Conservation (phyloP, 2,888 invertebrate genomes). For the Lithophane socia region DNA sequence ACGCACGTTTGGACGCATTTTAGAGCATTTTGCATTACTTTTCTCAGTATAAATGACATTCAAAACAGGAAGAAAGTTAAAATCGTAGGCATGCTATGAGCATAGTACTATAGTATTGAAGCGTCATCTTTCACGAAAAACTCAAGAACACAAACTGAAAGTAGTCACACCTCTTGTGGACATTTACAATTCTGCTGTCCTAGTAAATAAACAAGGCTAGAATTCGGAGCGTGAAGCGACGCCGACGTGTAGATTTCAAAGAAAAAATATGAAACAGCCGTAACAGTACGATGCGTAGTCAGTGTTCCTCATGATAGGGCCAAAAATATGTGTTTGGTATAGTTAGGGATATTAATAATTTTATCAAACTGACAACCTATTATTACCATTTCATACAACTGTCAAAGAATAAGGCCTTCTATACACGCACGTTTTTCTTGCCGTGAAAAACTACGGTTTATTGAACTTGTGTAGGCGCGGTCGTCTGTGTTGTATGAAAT, state of each 20-base stretch:
- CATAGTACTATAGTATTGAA: neutral
- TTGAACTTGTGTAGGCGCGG: too few relatives aligned
- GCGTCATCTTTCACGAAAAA: neutral
- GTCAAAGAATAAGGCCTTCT: too few relatives aligned
- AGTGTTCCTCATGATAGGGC: conserved; percentile 26
- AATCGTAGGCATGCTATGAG: neutral
- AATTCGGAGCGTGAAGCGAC: conserved; percentile 28
- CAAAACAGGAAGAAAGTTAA: neutral
- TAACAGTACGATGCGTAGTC: conserved; percentile 11
- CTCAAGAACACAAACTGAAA: conserved; percentile 13
- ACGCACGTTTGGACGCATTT: too few relatives aligned
- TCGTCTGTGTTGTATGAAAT: too few relatives aligned
- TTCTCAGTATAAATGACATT: too few relatives aligned
- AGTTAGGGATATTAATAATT: neutral
- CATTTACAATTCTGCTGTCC: conserved; percentile 26
- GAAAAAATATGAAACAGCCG: conserved; percentile 37
- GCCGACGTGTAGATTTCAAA: conserved; percentile 35
- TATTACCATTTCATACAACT: neutral
- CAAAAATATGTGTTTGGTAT: neutral
- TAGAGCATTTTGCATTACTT: too few relatives aligned
- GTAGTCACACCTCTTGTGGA: conserved; percentile 6
- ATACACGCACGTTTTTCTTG: too few relatives aligned
- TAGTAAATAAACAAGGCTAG: conserved; percentile 48
- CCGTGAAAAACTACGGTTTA: too few relatives aligned
- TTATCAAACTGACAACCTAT: neutral